Conservation (phyloP, 2,797 vertebrate species). For the Phataginus tricuspis region DNA sequence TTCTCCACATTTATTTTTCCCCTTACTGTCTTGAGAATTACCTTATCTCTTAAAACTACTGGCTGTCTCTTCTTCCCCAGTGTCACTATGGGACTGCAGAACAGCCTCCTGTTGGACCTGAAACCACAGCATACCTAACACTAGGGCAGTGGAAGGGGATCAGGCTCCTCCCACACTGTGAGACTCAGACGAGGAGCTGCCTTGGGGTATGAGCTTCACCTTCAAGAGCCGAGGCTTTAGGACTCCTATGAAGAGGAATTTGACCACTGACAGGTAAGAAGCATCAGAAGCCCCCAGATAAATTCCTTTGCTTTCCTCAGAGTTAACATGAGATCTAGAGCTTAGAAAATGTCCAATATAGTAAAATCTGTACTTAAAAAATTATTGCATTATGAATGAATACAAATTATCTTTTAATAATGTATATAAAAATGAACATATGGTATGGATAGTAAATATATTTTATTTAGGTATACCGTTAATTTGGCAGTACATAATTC, state of each 20-base stretch:
- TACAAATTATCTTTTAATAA: conserved; percentile 19
- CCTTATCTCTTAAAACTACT: neutral
- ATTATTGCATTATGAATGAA: neutral
- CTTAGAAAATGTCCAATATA: neutral
- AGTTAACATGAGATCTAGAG: neutral
- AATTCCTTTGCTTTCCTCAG: neutral
- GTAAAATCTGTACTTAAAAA: neutral
- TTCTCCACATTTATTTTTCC: neutral
- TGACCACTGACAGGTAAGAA: neutral
- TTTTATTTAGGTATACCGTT: neutral
- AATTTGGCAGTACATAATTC: neutral
- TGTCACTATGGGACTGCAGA: neutral
- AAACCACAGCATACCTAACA: neutral
- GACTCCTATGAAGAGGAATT: neutral
- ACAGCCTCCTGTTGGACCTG: neutral
- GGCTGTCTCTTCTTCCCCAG: neutral
- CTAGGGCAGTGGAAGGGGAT: neutral
- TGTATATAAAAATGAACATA: neutral
- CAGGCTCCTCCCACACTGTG: neutral
- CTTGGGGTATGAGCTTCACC: neutral
- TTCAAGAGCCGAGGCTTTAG: neutral
- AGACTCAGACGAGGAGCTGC: neutral
- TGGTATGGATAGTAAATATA: neutral
- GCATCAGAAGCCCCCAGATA: neutral
- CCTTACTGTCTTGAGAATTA: neutral